Evolutionary conservation across 2,888 invertebrate genomes (phyloP), one percentile per base, ranked within the genome.

Genomic region (Ochropleura plecta): DNA sequence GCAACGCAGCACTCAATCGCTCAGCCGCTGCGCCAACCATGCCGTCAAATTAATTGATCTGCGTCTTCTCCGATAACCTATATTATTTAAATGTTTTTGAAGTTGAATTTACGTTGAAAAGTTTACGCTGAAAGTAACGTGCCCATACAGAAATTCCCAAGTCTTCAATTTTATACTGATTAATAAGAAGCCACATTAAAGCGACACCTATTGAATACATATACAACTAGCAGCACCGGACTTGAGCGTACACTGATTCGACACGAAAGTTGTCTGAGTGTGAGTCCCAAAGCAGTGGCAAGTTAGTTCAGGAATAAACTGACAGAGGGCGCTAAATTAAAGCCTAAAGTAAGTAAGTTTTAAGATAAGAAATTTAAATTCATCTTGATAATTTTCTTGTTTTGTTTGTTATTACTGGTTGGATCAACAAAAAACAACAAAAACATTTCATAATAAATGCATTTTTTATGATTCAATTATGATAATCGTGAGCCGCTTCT

Each of bases 301-400:
- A 8, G 42, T n/a, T 75, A 75, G 64, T 84, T 81, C 70, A 0
- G 1, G 0, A n/a, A 3, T 0, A 30, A 53, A 18, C 5, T 20
- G 3, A 48, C 9, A 81, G 81, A 75, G 64, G 4, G 85, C 81
- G 85, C 55, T 84, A 6, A 10, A 18, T 30, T 57, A 42, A 40
- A 40, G 10, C 5, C 10, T 8, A 0, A 3, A 1, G 4, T 0
- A 59, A 12, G 16, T 8, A 8, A 44, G 2, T 57, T 63, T 65
- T 57, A 53, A 2, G 14, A 51, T 2, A 18, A 30, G 1, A 7
- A 51, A 62, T 16, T 40, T 46, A 44, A 16, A 55, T 40, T 18
- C 18, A 59, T 49, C 30, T 51, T 18, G 30, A 76, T 48, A n/a
- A 81, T 48, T 18, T 53, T n/a, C 12, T 64, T 9, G 30, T 20